Evolutionary conservation across 2,113 vertebrate genomes (phyloP), one percentile per base, ranked within the genome.

Genomic region (Jacana jacana): DNA sequence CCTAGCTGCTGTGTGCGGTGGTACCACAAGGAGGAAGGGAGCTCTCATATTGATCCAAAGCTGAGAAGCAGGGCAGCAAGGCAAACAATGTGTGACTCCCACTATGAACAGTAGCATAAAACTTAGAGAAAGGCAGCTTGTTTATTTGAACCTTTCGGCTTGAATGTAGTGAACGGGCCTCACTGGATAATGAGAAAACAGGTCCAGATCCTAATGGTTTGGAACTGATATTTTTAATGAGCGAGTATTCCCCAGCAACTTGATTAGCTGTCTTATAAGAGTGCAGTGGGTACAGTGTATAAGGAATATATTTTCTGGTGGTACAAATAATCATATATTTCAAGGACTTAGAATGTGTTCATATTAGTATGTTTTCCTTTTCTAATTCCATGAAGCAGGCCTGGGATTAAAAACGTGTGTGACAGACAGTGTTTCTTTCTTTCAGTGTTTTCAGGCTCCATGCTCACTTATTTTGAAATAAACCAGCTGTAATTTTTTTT

Each of bases 401-500:
- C 15, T 86, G 42, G 30, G 55, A 78, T 86, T 80, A 55, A 91
- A 75, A 79, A 75, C 33, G 28, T 0, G 1, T 20, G 16, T 42
- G 39, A 24, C 48, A 95, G 42, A 7, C 72, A 86, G 27, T 4
- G 2, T 68, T 81, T 75, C 51, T 23, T 90, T 94, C 33, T 31
- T 65, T 93, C n/a, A 37, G 65, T 44, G 33, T 49, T 91, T 52
- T 93, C n/a, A 81, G 69, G 24, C 60, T 93, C 64, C 0, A 0
- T 49, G 73, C 48, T 93, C 77, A 23, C 70, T 81, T 78, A 54
- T 61, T 84, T 81, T 81, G 72, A 86, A 75, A 81, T 30, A 79
- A 95, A 79, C 33, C 90, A 94, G 65, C 69, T 91, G 73, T 57
- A 77, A 48, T 64, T 92, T 86, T 81, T 57, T 86, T 69, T n/a